Evolutionary conservation across 2,888 invertebrate species (phyloP).

Genomic region (Oithona nana): DNA sequence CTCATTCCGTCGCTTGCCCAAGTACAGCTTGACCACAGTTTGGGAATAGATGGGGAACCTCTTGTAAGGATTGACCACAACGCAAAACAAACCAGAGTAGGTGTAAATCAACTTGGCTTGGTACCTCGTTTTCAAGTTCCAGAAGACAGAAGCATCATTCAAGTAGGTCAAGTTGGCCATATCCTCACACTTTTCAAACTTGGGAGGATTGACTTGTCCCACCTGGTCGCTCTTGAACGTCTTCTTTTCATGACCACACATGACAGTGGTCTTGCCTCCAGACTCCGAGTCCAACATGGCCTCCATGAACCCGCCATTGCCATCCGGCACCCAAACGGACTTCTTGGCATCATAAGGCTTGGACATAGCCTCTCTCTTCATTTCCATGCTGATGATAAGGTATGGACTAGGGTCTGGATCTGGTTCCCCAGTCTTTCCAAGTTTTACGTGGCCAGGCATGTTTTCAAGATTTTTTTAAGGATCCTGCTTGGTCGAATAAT

Average conservation of each 20-base stretch:
- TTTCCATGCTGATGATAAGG: slow-evolving; percentile 81
- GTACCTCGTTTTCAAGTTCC: slow-evolving; percentile 96
- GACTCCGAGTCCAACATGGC: slow-evolving; percentile 13
- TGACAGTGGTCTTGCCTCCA: slow-evolving; percentile 2
- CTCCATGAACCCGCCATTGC: slow-evolving; percentile 64
- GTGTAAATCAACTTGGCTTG: slow-evolving; percentile 38
- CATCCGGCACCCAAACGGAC: slow-evolving; percentile 96
- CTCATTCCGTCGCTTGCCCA: slow-evolving; percentile 96
- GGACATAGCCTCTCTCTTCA: slow-evolving; percentile 92
- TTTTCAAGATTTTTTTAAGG: slow-evolving; percentile 27
- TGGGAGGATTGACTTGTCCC: slow-evolving; percentile 92
- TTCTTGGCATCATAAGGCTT: slow-evolving; percentile 99
- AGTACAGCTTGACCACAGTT: slow-evolving; percentile 96
- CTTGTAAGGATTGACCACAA: slow-evolving; percentile 98
- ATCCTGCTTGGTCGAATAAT: too few species aligned
- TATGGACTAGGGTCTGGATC: slow-evolving; percentile 91
- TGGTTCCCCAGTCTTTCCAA: slow-evolving; percentile 20
- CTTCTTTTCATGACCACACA: slow-evolving; percentile 38
- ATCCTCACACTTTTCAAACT: slow-evolving; percentile 96
- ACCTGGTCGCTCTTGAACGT: slow-evolving; percentile 91
- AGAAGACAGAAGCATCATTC: slow-evolving; percentile 95
- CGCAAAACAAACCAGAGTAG: slow-evolving; percentile 98
- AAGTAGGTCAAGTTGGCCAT: slow-evolving; percentile 98
- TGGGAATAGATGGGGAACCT: slow-evolving; percentile 96
- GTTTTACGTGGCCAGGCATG: slow-evolving; percentile 40